A percentile compares a stretch with the other conserved stretches of the same genome.
Conservation (phyloP, 1,140 invertebrate genomes). For the Drosophila busckii region DNA sequence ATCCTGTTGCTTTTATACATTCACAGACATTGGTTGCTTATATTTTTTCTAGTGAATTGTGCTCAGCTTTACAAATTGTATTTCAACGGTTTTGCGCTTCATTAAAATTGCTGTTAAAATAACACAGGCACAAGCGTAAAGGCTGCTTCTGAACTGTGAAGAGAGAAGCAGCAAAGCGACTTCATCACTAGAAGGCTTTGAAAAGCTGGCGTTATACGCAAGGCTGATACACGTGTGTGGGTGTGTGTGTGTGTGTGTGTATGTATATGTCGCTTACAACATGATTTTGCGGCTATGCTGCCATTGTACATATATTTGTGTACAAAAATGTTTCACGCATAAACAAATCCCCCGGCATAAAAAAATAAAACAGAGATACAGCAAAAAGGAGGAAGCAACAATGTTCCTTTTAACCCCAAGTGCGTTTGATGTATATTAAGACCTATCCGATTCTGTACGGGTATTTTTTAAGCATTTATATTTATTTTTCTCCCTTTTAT, state of each 20-base stretch:
- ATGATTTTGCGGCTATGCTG: conserved; percentile 70
- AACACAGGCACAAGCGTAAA: conserved; percentile 58
- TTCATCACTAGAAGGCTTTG: too few relatives aligned
- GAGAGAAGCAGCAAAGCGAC: too few relatives aligned
- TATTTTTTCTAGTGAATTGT: conserved; percentile 15
- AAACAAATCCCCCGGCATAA: conserved; percentile 28
- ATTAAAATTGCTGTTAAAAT: conserved; percentile 77
- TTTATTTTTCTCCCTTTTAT: too few relatives aligned
- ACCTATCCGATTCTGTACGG: too few relatives aligned
- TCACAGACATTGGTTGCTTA: not conserved
- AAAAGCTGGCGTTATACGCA: too few relatives aligned
- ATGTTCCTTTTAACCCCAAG: conserved; percentile 27
- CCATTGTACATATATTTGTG: conserved; percentile 54
- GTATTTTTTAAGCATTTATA: too few relatives aligned
- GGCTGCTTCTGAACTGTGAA: too few relatives aligned
- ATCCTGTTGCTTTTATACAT: not conserved
- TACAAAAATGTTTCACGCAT: conserved; percentile 34
- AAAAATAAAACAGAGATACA: conserved; percentile 18
- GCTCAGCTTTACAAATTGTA: conserved; percentile 67
- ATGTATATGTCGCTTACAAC: conserved; percentile 68
- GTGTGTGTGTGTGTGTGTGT: conserved; percentile 27
- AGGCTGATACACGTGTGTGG: too few relatives aligned
- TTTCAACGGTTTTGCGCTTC: conserved; percentile 74
- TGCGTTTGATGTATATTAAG: conserved; percentile 2
- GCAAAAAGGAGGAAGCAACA: conserved; percentile 9